Conservation (phyloP, 1,140 invertebrate genomes). For the Papilio polytes region DNA sequence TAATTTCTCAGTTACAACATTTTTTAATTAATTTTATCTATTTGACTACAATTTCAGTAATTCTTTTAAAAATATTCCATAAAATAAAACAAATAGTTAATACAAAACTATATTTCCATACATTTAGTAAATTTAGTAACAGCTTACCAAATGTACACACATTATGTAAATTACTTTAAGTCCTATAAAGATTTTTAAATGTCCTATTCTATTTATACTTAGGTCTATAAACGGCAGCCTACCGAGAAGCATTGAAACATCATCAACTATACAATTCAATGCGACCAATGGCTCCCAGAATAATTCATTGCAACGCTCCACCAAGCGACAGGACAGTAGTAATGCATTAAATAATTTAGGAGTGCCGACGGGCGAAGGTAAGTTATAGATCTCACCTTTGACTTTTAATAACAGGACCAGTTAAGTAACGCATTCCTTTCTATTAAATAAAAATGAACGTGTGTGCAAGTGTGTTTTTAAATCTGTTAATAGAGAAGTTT, state of each 20-base stretch:
- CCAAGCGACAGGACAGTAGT: constrained; percentile 83
- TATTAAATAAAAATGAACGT: background rate
- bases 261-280: constrained; percentile 82
- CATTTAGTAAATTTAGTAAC: no score
- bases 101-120: no score
- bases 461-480: no score
- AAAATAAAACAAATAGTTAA: no score
- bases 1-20: no score
- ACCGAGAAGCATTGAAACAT: constrained; percentile 73
- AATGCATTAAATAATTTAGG: constrained; percentile 75
- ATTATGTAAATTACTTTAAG: no score
- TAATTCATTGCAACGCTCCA: constrained; percentile 85
- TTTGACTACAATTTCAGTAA: no score
- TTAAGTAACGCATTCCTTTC: background rate
- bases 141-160: no score
- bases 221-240: constrained; percentile 76
- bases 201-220: constrained; percentile 1
- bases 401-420: background rate
- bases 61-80: no score
- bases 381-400: background rate
- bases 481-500: no score
- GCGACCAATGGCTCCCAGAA: constrained; percentile 83
- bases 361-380: constrained; percentile 63
- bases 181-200: background rate
- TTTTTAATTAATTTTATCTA: no score